These are phyloP conservation scores for Acromyrmex heyeri DNA, from an alignment of 1,140 invertebrate species.

Conservation along the genomic window DNA sequence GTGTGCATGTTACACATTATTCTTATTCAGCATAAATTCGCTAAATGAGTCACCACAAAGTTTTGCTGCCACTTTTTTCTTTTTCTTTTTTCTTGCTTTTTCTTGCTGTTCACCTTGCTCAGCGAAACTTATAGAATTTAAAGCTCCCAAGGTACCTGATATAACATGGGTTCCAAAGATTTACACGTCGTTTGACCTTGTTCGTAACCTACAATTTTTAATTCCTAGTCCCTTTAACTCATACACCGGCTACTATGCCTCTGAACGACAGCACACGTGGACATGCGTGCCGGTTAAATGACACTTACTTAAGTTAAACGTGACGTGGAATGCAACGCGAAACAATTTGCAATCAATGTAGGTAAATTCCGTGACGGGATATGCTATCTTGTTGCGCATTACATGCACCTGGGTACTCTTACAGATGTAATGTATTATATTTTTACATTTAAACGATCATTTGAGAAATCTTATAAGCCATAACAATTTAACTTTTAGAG, in stretches of 20 bases:
- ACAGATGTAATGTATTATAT: not conserved
- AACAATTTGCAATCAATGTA: constrained; percentile 26
- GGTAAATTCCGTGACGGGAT: constrained; percentile 5
- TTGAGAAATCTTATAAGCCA: too few relatives aligned
- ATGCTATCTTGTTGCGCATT: not conserved
- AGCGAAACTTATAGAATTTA: constrained; percentile 40
- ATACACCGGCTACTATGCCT: constrained; percentile 6
- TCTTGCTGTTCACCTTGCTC: constrained; percentile 26
- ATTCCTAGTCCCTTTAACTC: constrained; percentile 44
- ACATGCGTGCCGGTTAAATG: constrained; percentile 34
- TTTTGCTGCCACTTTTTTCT: not conserved
- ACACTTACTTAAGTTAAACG: constrained; percentile 17
- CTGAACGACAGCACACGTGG: not conserved
- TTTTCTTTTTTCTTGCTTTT: constrained; percentile 5
- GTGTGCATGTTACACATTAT: not conserved
- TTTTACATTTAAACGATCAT: too few relatives aligned
- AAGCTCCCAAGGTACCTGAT: constrained; percentile 29
- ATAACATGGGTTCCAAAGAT: not conserved
- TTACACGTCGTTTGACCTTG: constrained; percentile 27
- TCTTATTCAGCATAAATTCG: constrained; percentile 33
- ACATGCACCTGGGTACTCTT: not conserved
- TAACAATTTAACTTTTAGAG: too few relatives aligned
- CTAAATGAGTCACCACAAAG: not conserved
- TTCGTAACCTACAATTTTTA: constrained; percentile 40
- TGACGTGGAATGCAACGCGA: constrained; percentile 29